These are phyloP conservation scores for Drosophila pegasa DNA, from an alignment of 2,888 invertebrate species.

Conservation along the genomic window DNA sequence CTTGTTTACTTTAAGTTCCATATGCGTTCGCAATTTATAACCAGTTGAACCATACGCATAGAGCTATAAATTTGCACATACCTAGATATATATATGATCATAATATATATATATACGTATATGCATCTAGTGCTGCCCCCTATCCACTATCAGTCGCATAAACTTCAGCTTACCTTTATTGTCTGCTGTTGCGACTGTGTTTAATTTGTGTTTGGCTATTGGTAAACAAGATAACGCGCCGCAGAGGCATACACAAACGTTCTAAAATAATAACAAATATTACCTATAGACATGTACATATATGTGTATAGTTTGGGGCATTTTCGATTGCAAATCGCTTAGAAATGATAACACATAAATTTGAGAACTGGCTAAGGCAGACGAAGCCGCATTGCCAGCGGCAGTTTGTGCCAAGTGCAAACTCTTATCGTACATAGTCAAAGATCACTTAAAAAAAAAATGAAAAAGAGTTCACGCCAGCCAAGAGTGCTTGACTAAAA, in stretches of 20 bases:
- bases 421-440: conserved; percentile 34
- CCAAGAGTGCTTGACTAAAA: not conserved
- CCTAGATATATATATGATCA: too few relatives aligned
- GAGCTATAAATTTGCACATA: too few relatives aligned
- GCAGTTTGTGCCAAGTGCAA: conserved; percentile 35
- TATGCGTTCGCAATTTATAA: not conserved
- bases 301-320: not conserved
- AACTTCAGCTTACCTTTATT: conserved; percentile 48
- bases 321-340: conserved; percentile 55
- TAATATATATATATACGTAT: not conserved
- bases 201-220: conserved; percentile 29
- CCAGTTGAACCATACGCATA: too few relatives aligned
- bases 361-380: conserved; percentile 20
- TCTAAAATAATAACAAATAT: conserved; percentile 25
- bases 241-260: conserved; percentile 9
- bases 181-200: conserved; percentile 23
- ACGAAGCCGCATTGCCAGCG: conserved; percentile 3
- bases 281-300: not conserved
- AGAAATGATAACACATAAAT: conserved; percentile 50
- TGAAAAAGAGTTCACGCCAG: conserved; percentile 9
- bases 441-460: conserved; percentile 28
- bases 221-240: conserved; percentile 63
- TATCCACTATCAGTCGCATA: conserved; percentile 15
- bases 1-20: not conserved
- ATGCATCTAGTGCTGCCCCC: conserved; percentile 1